These are phyloP conservation scores for Macrosteles quadrilineatus DNA, from an alignment of 1,140 invertebrate species.

Conservation along the genomic window DNA sequence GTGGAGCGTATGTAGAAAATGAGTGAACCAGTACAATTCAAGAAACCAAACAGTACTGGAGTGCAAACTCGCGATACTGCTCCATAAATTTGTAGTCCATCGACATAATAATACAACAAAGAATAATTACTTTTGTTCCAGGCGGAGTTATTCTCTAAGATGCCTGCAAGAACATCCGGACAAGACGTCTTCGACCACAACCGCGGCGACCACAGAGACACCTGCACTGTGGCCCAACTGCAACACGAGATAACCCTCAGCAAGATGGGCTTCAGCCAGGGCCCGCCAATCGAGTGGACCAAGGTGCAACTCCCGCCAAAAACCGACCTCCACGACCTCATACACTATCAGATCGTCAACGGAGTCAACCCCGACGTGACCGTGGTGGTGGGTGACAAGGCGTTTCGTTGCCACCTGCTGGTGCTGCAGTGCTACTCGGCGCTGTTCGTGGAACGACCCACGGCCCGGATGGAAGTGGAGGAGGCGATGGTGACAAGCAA, in stretches of 20 bases:
- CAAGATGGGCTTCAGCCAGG: slow-evolving; percentile 52
- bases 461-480: slow-evolving; percentile 55
- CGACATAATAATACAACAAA: no score
- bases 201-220: neutral
- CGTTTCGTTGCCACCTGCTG: slow-evolving; percentile 60
- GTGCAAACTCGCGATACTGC: no score
- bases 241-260: neutral
- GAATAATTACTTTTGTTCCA: no score
- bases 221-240: neutral
- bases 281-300: slow-evolving; percentile 56
- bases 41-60: no score
- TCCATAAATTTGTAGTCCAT: no score
- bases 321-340: slow-evolving; percentile 57
- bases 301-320: slow-evolving; percentile 57
- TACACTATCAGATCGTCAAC: slow-evolving; percentile 56
- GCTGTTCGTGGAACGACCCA: slow-evolving; percentile 54
- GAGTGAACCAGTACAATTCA: no score
- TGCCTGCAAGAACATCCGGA: neutral
- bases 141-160: neutral
- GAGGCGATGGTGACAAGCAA: slow-evolving; percentile 56
- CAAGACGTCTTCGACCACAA: neutral
- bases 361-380: slow-evolving; percentile 57
- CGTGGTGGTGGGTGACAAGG: slow-evolving; percentile 56
- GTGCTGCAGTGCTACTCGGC: slow-evolving; percentile 61
- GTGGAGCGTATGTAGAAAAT: no score